phyloP scores from a whole-genome alignment of 2,888 invertebrate genomes.

The Drosophila anomalata region DNA sequence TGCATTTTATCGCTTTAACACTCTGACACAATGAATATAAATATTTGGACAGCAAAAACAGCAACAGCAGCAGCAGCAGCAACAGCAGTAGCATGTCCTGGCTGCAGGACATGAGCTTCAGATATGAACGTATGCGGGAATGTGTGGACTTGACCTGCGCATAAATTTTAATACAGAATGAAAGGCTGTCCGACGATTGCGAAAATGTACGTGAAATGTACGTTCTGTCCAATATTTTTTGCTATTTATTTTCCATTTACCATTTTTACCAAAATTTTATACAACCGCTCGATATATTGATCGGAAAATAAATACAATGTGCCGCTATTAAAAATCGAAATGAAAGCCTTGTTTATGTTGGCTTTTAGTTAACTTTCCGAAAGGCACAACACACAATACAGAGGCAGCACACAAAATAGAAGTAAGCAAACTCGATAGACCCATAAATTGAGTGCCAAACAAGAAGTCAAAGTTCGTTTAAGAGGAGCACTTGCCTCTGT shows the following conservation, averaged over 20 bases:
- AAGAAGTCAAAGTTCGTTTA: slow-evolving; percentile 74
- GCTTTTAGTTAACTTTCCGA: slow-evolving; percentile 70
- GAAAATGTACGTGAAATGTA: slow-evolving; percentile 24
- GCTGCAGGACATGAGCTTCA: slow-evolving; percentile 64
- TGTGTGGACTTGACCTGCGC: slow-evolving; percentile 66
- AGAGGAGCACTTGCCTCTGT: slow-evolving; percentile 42
- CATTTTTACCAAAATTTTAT: neutral
- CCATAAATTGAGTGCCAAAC: slow-evolving; percentile 75
- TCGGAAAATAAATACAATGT: slow-evolving; percentile 59
- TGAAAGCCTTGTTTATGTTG: slow-evolving; percentile 74
- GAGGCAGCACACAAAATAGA: neutral
- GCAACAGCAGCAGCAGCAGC: slow-evolving; percentile 53
- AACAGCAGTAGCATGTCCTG: slow-evolving; percentile 37
- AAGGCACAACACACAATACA: neutral
- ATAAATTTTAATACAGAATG: slow-evolving; percentile 76
- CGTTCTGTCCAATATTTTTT: slow-evolving; percentile 9
- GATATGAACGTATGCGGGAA: slow-evolving; percentile 49
- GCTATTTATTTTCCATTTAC: slow-evolving; percentile 1
- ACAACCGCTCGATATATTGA: slow-evolving; percentile 31
- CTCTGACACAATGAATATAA: slow-evolving; percentile 80
- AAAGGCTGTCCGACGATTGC: slow-evolving; percentile 52
- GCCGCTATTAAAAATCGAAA: slow-evolving; percentile 71
- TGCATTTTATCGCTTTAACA: slow-evolving; percentile 80
- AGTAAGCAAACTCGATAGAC: slow-evolving; percentile 69
- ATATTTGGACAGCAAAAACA: slow-evolving; percentile 80